A percentile compares a stretch with the other conserved stretches of the same genome.
Evolutionary conservation across 2,888 invertebrate genomes (phyloP).

Genomic region (Dromius quadrimaculatus): DNA sequence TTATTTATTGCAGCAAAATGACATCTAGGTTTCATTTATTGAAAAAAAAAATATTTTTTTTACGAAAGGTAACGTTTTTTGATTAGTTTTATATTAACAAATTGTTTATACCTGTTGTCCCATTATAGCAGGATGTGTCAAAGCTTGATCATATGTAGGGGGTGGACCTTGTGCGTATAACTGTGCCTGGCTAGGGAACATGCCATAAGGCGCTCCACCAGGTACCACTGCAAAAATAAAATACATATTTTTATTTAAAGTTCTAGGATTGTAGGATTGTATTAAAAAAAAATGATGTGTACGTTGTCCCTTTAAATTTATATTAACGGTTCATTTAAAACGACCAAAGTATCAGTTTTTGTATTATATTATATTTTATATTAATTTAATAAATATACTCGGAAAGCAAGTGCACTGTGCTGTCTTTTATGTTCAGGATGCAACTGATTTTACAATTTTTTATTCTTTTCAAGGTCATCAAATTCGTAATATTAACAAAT

Average conservation of each 20-base stretch:
- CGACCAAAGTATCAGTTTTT: too few relatives aligned
- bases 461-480: too few relatives aligned
- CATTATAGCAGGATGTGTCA: constrained; percentile 71
- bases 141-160: constrained; percentile 78
- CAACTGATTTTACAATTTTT: too few relatives aligned
- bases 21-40: too few relatives aligned
- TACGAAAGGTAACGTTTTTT: background rate
- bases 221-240: constrained; percentile 62
- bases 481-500: too few relatives aligned
- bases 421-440: too few relatives aligned
- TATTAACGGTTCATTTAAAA: too few relatives aligned
- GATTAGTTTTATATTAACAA: background rate
- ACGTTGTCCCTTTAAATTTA: too few relatives aligned
- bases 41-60: too few relatives aligned
- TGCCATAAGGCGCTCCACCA: constrained; percentile 64
- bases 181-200: constrained; percentile 71
- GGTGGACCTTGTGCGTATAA: constrained; percentile 77
- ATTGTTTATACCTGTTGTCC: constrained; percentile 65
- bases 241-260: background rate
- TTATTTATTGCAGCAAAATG: background rate
- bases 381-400: too few relatives aligned
- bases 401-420: too few relatives aligned
- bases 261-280: background rate
- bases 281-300: background rate
- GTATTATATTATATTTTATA: too few relatives aligned